Conservation (phyloP, 2,113 vertebrate species). For the Meleagris gallopavo region DNA sequence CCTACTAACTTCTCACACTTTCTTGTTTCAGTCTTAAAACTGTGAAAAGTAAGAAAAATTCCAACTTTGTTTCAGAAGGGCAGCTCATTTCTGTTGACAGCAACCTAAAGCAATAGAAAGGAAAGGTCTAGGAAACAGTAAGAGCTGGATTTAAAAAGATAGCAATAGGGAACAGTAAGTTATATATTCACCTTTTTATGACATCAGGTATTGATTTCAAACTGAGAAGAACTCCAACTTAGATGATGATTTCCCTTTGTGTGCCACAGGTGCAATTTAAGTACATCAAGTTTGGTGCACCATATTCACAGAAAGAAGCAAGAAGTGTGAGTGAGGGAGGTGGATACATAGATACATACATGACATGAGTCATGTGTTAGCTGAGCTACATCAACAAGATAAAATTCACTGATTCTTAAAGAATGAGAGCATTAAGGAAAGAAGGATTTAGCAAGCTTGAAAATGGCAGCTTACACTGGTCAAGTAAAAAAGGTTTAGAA, state of each 20-base stretch:
- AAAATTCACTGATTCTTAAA: not conserved
- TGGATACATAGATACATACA: not conserved
- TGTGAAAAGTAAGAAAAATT: not conserved
- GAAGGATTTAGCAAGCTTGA: not conserved
- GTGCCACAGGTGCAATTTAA: slow-evolving; percentile 20
- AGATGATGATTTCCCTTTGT: slow-evolving; percentile 13
- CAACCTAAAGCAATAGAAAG: not conserved
- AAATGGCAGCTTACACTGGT: not conserved
- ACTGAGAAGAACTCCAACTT: not conserved
- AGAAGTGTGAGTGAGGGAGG: not conserved
- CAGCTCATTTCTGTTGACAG: not conserved
- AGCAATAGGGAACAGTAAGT: not conserved
- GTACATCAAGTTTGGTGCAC: not conserved
- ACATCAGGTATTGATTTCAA: slow-evolving; percentile 28
- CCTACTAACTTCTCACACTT: not conserved
- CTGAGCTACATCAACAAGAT: not conserved
- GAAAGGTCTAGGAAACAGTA: not conserved
- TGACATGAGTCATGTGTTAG: too few species aligned
- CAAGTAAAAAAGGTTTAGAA: not conserved
- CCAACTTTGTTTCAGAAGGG: not conserved
- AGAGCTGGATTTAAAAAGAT: not conserved
- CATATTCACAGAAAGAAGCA: not conserved
- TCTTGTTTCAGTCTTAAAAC: not conserved
- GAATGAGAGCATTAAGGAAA: not conserved
- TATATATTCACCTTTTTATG: not conserved